These are phyloP conservation scores for Pegoplata infirma DNA, from an alignment of 2,888 invertebrate genomes.

Conservation along the genomic window DNA sequence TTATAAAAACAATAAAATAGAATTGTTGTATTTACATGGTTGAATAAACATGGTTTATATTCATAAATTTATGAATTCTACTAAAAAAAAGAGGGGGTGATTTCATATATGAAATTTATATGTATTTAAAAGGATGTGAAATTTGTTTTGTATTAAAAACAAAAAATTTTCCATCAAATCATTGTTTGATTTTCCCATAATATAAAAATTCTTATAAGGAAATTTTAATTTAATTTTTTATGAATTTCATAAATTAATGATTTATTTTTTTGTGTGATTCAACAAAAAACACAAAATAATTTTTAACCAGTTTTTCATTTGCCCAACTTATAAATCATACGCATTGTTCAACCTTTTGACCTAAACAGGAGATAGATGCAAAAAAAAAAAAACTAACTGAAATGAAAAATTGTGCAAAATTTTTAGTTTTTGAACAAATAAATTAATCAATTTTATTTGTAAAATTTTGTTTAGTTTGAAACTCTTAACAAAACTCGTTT, in stretches of 20 bases:
- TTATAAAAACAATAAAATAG: neutral
- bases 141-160: neutral
- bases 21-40: slow-evolving; percentile 34
- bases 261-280: slow-evolving; percentile 1
- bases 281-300: slow-evolving; percentile 1
- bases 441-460: slow-evolving; percentile 54
- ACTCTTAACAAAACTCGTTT: slow-evolving; percentile 45
- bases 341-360: slow-evolving; percentile 43
- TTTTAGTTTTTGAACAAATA: slow-evolving; percentile 29
- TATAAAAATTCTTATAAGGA: slow-evolving; percentile 14
- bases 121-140: slow-evolving; percentile 31
- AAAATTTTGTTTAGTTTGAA: slow-evolving; percentile 6
- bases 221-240: neutral
- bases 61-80: neutral
- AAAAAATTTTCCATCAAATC: slow-evolving; percentile 2
- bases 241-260: neutral
- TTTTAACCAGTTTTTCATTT: slow-evolving; percentile 24
- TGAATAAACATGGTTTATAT: slow-evolving; percentile 45
- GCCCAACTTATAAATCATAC: slow-evolving; percentile 57
- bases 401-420: slow-evolving; percentile 43
- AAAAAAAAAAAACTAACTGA: too few relatives aligned
- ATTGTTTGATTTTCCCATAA: slow-evolving; percentile 57
- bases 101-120: neutral
- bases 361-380: slow-evolving; percentile 19
- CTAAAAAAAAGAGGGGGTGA: slow-evolving; percentile 5